Conservation (phyloP, 2,888 invertebrate species). For the Tyria jacobaeae region DNA sequence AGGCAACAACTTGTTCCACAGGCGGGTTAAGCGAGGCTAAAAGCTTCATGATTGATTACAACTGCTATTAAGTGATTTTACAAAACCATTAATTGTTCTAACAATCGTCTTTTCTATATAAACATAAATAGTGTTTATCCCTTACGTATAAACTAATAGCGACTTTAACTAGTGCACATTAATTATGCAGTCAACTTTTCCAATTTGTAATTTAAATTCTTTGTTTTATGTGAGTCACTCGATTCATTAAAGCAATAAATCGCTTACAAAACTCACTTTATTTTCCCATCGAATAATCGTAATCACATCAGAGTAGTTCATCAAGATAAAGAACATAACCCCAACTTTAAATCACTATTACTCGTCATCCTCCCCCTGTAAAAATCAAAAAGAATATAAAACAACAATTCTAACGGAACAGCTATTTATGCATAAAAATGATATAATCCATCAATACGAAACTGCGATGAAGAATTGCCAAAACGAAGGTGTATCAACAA, state of each 20-base stretch:
- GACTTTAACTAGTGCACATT: neutral
- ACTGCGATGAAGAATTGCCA: conserved; percentile 61
- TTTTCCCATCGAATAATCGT: conserved; percentile 22
- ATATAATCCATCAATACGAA: conserved; percentile 56
- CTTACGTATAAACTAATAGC: neutral
- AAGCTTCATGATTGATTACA: neutral
- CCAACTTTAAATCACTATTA: conserved; percentile 31
- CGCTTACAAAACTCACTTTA: conserved; percentile 10
- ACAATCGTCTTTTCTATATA: neutral
- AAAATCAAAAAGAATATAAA: conserved; percentile 33
- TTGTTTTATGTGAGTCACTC: conserved; percentile 5
- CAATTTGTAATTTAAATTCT: neutral
- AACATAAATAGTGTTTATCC: neutral
- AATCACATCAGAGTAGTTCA: conserved; percentile 37
- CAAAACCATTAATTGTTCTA: neutral
- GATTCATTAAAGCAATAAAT: conserved; percentile 11
- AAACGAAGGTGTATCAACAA: conserved; percentile 79
- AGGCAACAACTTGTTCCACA: too few species aligned
- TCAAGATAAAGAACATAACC: conserved; percentile 34
- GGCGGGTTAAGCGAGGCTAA: too few species aligned
- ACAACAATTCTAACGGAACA: conserved; percentile 41
- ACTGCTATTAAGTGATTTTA: neutral
- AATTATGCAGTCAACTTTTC: neutral
- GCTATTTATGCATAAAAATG: conserved; percentile 48
- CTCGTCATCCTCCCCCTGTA: conserved; percentile 41